Percentiles rank a stretch among this genome's conserved stretches.
phyloP scores from a whole-genome alignment of 2,797 vertebrate species.

The Bradypus variegatus region DNA sequence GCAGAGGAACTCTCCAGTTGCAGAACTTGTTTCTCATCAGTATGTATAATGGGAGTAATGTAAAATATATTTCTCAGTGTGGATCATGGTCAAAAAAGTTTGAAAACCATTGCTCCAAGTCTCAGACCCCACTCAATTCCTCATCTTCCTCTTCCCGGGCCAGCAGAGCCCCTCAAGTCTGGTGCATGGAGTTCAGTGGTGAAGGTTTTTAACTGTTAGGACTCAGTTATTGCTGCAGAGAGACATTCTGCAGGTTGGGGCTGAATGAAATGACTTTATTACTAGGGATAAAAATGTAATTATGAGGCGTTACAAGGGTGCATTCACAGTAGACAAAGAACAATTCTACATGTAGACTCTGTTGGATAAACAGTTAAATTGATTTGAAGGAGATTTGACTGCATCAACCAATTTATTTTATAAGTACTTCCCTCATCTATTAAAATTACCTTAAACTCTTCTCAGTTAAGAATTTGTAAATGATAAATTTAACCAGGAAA shows the following conservation, averaged over 20 bases:
- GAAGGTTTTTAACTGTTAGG: neutral
- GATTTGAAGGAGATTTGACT: slow-evolving; percentile 23
- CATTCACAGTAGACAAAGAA: neutral
- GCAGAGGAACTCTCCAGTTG: neutral
- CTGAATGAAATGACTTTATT: neutral
- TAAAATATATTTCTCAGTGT: neutral
- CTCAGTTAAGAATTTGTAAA: slow-evolving; percentile 10
- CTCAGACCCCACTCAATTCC: neutral
- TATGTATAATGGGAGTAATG: neutral
- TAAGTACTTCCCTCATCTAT: neutral
- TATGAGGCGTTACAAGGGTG: neutral
- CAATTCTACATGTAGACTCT: neutral
- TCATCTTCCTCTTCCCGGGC: neutral
- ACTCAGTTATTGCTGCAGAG: neutral
- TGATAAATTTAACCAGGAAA: slow-evolving; percentile 9
- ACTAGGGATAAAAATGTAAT: slow-evolving; percentile 6
- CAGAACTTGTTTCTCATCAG: neutral
- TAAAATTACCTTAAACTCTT: neutral
- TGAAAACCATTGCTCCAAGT: neutral
- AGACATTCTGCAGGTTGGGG: neutral
- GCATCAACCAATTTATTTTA: neutral
- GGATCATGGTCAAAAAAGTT: neutral
- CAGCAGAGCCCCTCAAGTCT: neutral
- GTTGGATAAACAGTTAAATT: slow-evolving; percentile 15
- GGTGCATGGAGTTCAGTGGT: neutral